These are phyloP conservation scores for Drosophila tropicalis DNA, from an alignment of 1,140 invertebrate species.

Conservation along the genomic window DNA sequence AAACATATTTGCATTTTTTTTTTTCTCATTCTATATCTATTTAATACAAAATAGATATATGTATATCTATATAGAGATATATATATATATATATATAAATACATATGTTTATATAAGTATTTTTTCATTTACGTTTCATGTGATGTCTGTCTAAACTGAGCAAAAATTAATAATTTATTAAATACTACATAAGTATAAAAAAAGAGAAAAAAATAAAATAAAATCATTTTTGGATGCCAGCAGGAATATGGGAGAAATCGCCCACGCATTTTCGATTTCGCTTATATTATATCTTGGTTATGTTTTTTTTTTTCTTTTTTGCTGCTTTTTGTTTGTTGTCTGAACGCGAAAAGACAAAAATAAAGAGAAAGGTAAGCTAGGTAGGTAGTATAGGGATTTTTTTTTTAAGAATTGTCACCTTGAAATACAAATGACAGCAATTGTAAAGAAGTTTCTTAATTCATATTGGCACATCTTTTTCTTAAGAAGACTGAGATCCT, in stretches of 20 bases:
- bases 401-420: not conserved
- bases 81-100: not conserved
- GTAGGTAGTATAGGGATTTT: not conserved
- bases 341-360: conserved; percentile 4
- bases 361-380: conserved; percentile 5
- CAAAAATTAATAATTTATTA: conserved; percentile 78
- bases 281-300: not conserved
- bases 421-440: not conserved
- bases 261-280: conserved; percentile 41
- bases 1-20: conserved; percentile 27
- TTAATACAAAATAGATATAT: conserved; percentile 6
- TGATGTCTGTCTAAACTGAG: conserved; percentile 59
- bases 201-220: conserved; percentile 16
- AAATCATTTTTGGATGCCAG: conserved; percentile 23
- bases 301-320: not conserved
- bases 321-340: not conserved
- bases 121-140: conserved; percentile 69
- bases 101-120: conserved; percentile 26
- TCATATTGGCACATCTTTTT: too few species aligned
- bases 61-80: not conserved
- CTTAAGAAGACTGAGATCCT: too few species aligned
- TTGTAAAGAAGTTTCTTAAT: not conserved
- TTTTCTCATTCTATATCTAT: not conserved
- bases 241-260: conserved; percentile 22
- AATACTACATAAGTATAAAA: conserved; percentile 56